Conservation (phyloP, 2,888 invertebrate genomes). For the Drosophila mercatorum region DNA sequence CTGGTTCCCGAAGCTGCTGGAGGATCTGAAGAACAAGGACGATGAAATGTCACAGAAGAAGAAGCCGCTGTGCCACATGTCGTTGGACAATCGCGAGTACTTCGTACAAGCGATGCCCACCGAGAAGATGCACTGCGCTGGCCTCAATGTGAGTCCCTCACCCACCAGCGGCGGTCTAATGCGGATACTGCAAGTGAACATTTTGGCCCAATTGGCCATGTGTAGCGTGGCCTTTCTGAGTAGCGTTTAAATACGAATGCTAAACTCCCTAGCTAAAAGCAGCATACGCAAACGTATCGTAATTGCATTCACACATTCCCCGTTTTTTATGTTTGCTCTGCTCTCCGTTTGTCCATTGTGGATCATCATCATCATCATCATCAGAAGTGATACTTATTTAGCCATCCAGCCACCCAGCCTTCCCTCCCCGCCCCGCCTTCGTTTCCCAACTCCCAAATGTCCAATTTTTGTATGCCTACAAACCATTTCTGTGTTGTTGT, state of each 20-base stretch:
- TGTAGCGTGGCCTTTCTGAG: slow-evolving; percentile 74
- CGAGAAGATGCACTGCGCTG: slow-evolving; percentile 93
- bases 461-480: slow-evolving; percentile 62
- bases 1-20: slow-evolving; percentile 94
- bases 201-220: slow-evolving; percentile 76
- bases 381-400: slow-evolving; percentile 52
- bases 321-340: slow-evolving; percentile 21
- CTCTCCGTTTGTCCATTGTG: slow-evolving; percentile 36
- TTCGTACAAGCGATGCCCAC: slow-evolving; percentile 92
- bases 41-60: slow-evolving; percentile 96
- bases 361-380: slow-evolving; percentile 36
- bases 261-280: slow-evolving; percentile 23
- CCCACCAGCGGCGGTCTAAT: slow-evolving; percentile 80
- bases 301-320: slow-evolving; percentile 46
- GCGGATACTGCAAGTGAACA: slow-evolving; percentile 82
- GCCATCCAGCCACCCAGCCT: neutral
- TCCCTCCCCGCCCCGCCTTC: neutral
- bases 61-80: slow-evolving; percentile 92
- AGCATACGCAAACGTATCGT: slow-evolving; percentile 51
- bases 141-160: slow-evolving; percentile 86
- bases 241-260: slow-evolving; percentile 68
- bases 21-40: slow-evolving; percentile 91
- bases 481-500: slow-evolving; percentile 71
- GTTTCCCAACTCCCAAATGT: neutral
- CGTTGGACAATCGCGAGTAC: slow-evolving; percentile 92